Evolutionary conservation across 1,140 invertebrate genomes (phyloP), one percentile per base, ranked within the genome.

Genomic region (Drosophila obscura): DNA sequence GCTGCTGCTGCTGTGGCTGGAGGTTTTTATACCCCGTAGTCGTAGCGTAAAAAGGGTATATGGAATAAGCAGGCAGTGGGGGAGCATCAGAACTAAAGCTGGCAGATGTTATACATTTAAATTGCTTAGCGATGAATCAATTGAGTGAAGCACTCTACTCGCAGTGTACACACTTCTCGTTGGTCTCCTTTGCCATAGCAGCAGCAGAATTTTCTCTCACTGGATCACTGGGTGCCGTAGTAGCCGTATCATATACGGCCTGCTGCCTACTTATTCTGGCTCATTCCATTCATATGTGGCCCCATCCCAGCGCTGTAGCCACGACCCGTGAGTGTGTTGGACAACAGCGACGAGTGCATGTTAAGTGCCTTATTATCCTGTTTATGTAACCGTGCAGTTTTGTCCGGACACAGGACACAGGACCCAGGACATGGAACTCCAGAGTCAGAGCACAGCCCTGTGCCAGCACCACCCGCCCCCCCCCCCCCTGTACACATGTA

Each of bases 311-410:
- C n/a, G n/a, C n/a, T n/a, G n/a, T n/a, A n/a, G n/a, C n/a, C 26
- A 49, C 22, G 6, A 26, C 2, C 35, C 13, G 31, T 55, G 16
- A 68, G 46, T 74, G 60, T 55, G 61, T 53, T 66, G 72, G 72
- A 73, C 72, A 75, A 74, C 68, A 69, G 76, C 76, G 77, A 72
- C 68, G 82, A 85, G 82, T 85, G 82, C 82, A 85, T 85, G 82
- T 81, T 85, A 85, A 85, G 82, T 85, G 82, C 82, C 82, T 85
- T 85, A 85, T 85, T 85, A 85, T 87, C 82, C 77, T 78, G 82
- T 85, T 85, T 85, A 85, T 87, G 82, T 87, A 85, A 84, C 77
- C 81, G 77, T 84, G 81, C 77, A 80, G 77, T 80, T 84, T 79
- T 69, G 77, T 74, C 79, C 76, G 59, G 66, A 59, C 65, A 76